Conservation (phyloP, 2,797 vertebrate genomes). For the Rhinella marina region DNA sequence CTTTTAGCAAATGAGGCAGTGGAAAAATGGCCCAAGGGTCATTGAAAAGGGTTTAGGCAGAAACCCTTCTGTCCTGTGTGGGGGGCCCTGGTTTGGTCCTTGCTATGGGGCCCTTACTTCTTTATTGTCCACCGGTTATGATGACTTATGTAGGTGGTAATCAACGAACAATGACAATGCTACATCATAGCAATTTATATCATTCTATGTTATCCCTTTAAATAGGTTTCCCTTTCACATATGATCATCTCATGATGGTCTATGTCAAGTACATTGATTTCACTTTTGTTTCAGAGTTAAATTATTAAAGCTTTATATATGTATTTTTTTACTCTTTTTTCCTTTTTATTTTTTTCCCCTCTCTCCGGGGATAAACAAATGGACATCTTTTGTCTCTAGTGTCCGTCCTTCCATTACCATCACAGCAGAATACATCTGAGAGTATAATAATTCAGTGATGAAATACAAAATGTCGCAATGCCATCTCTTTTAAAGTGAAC, state of each 20-base stretch:
- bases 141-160: too few relatives aligned
- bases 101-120: too few relatives aligned
- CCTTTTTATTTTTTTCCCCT: conserved; percentile 82
- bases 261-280: background rate
- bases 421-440: conserved; percentile 84
- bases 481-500: conserved; percentile 86
- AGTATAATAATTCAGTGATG: conserved; percentile 90
- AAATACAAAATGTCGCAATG: conserved; percentile 88
- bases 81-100: too few relatives aligned
- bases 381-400: conserved; percentile 82
- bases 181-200: background rate
- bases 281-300: conserved; percentile 70
- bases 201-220: background rate
- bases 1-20: too few relatives aligned
- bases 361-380: conserved; percentile 90
- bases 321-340: background rate
- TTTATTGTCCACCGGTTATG: too few relatives aligned
- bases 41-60: too few relatives aligned
- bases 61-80: too few relatives aligned
- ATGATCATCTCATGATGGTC: background rate
- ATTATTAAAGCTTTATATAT: conserved; percentile 86
- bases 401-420: conserved; percentile 88
- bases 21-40: too few relatives aligned
- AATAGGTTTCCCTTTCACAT: background rate
- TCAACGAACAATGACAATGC: too few relatives aligned